A percentile compares a stretch with the other conserved stretches of the same genome.
phyloP scores from a whole-genome alignment of 2,113 vertebrate genomes.

The Notothenia coriiceps region DNA sequence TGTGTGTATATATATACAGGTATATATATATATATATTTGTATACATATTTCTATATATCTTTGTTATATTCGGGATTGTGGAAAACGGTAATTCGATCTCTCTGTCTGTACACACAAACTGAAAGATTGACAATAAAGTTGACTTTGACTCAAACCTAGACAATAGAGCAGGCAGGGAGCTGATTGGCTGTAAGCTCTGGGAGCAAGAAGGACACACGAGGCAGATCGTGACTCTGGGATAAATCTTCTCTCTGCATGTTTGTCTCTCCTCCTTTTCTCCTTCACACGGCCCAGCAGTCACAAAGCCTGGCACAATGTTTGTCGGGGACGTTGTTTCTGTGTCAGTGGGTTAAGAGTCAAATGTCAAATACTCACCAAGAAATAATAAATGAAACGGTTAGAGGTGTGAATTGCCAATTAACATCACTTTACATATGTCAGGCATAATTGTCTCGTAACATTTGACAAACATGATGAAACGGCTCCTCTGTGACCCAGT shows the following conservation, averaged over 20 bases:
- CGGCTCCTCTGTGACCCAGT: slow-evolving; percentile 28
- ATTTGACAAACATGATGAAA: slow-evolving; percentile 15
- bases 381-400: slow-evolving; percentile 19
- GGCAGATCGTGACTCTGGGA: background rate
- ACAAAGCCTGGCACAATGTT: background rate
- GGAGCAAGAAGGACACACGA: no score
- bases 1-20: no score
- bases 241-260: background rate
- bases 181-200: no score
- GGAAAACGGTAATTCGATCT: no score
- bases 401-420: slow-evolving; percentile 42
- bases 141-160: no score
- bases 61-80: no score
- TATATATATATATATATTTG: no score
- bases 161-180: no score
- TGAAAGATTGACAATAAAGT: no score
- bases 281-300: background rate
- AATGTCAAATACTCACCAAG: slow-evolving; percentile 19
- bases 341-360: slow-evolving; percentile 16
- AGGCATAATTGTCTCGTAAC: slow-evolving; percentile 44
- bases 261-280: background rate
- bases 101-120: no score
- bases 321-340: background rate
- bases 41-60: no score
- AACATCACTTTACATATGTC: slow-evolving; percentile 35